Percentiles rank a stretch among this genome's conserved stretches.
These are phyloP conservation scores for Nyctibius grandis DNA, from an alignment of 2,797 vertebrate genomes.

Conservation along the genomic window DNA sequence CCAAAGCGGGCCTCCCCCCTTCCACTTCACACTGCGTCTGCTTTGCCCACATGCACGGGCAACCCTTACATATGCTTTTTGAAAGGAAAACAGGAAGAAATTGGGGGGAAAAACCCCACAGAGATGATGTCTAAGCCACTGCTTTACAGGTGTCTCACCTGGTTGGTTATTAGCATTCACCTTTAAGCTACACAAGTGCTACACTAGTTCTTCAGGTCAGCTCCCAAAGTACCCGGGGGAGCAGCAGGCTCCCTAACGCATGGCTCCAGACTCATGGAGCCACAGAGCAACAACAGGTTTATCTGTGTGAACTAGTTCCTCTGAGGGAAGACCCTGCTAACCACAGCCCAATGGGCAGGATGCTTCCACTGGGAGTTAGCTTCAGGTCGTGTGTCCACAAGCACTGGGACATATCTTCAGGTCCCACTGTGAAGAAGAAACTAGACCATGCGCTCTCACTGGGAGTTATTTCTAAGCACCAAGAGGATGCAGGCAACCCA, in stretches of 20 bases:
- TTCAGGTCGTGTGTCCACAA: not conserved
- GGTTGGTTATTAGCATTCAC: not conserved
- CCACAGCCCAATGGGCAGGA: not conserved
- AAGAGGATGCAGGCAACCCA: not conserved
- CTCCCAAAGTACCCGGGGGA: not conserved
- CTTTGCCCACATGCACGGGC: not conserved
- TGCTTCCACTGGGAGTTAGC: not conserved
- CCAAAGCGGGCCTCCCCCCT: not conserved
- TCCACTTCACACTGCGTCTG: not conserved
- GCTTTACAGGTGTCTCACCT: not conserved
- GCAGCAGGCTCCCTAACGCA: not conserved
- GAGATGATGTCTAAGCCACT: not conserved
- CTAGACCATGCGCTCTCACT: not conserved
- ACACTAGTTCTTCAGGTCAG: not conserved
- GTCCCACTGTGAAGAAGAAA: not conserved
- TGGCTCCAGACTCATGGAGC: not conserved
- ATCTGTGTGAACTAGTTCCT: not conserved
- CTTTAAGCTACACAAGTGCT: not conserved
- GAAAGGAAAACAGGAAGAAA: not conserved
- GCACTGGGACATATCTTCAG: not conserved
- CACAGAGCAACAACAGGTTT: rapidly evolving
- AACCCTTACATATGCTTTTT: rapidly evolving
- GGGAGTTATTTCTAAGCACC: not conserved
- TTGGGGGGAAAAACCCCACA: rapidly evolving
- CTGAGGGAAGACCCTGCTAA: rapidly evolving